Evolutionary conservation across 2,797 vertebrate genomes (phyloP), one percentile per base, ranked within the genome.

Genomic region (Clarias fuscus): DNA sequence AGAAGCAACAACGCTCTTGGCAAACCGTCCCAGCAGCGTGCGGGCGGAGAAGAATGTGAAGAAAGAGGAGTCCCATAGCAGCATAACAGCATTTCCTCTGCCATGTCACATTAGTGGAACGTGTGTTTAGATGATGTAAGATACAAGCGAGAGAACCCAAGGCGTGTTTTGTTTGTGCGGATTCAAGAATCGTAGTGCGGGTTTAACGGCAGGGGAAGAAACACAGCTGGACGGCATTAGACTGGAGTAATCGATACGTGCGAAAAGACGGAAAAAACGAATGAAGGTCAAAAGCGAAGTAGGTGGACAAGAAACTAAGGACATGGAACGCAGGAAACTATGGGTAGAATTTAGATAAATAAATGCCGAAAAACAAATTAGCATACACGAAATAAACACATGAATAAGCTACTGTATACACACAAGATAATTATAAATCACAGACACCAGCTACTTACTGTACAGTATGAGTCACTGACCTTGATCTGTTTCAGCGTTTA

Each of bases 401-500:
- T 30, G n/a, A 76, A 76, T 56, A 76, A 76, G 8, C 13, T 75
- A 73, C 40, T 6, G 40, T 72, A n/a, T 24, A 73, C 71, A 73
- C 5, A 48, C 22, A n/a, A 48, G 48, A 2, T 56, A 27, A 48
- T 48, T 48, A 48, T 48, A 53, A 53, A 53, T 53, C 11, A 53
- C 48, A 53, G 11, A 53, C 48, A 53, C 48, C 48, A 53, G 48
- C 48, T 53, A 53, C 48, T 14, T 53, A 53, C 48, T 53, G 48
- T 53, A 13, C 48, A 2, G 48, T 53, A 53, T 53, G 48, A 53
- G 48, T 53, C 48, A 53, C 48, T 53, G 48, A 53, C 48, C 11
- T 53, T 53, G 11, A 53, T 53, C 0, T 13, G 48, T 53, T 53
- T 48, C 48, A 48, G 10, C 48, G 48, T 48, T 48, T 48, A 48